Evolutionary conservation across 1,140 invertebrate genomes (phyloP), one percentile per base, ranked within the genome.

Genomic region (Oppia nitens): DNA sequence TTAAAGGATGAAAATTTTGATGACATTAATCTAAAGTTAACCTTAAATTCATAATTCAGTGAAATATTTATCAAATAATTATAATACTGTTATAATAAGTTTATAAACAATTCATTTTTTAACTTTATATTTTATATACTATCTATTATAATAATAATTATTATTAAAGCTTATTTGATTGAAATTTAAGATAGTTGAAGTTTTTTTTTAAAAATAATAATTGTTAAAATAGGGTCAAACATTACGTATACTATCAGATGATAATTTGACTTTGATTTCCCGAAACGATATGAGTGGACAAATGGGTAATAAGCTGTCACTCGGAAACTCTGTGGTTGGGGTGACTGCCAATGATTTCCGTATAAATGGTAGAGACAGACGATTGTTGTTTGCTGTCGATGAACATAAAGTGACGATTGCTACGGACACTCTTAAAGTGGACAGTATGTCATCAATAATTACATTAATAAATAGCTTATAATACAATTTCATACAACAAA

Each of bases 371-470:
- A 76, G 79, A 28, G 75, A 76, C 60, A 85, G 86, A 26, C 74
- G 77, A 47, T 73, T 82, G 26, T 75, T 94, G 47, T 93, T 94
- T 73, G 83, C 82, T 20, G 87, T 85, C 28, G 83, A 87, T 68
- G 78, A 77, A 24, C 79, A 87, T 53, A 82, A 86, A 73, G 85
- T 93, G 28, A 76, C 82, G 25, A 79, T 91, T 12, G 85, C 83
- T 3, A 83, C 86, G 0, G 80, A 88, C 55, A 76, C 77, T n/a
- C 49, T 61, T 17, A 59, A 59, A 25, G 57, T 58, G 6, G 12
- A 21, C 23, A 32, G 50, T 58, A 27, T 9, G 24, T 56, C 12
- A 24, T 56, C 14, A 45, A 27, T 12, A 50, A 55, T 40, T 52
- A 12, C 17, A 23, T 51, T 53, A 23, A n/a, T 55, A 54, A 25